These are phyloP conservation scores for Yponomeuta plumbellus DNA, from an alignment of 2,888 invertebrate genomes.

Conservation along the genomic window DNA sequence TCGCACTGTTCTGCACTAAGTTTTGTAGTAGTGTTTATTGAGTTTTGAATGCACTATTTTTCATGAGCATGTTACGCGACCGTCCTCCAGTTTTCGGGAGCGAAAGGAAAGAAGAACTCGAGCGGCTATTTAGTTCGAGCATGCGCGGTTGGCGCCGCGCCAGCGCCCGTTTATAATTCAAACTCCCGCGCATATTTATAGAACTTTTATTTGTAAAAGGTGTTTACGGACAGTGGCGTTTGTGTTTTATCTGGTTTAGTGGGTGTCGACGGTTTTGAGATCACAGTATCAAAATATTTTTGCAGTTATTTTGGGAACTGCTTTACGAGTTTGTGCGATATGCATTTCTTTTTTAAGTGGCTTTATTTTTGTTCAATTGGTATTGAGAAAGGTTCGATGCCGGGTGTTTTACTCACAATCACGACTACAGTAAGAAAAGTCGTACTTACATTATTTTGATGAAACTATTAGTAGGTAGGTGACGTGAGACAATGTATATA, in stretches of 20 bases:
- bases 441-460: not conserved
- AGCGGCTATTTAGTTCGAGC: conserved; percentile 60
- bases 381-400: no score
- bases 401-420: not conserved
- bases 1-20: conserved; percentile 29
- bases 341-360: not conserved
- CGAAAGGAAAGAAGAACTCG: conserved; percentile 61
- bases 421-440: not conserved
- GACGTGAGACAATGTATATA: no score
- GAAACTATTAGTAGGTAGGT: no score
- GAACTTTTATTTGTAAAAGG: conserved; percentile 63
- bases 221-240: conserved; percentile 53
- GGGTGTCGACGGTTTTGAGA: conserved; percentile 9
- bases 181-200: conserved; percentile 68
- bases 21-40: conserved; percentile 29
- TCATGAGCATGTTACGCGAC: conserved; percentile 52
- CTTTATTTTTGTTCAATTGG: no score
- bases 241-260: conserved; percentile 32
- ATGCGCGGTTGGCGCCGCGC: conserved; percentile 60
- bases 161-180: conserved; percentile 64
- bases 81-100: conserved; percentile 43
- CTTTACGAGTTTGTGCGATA: not conserved
- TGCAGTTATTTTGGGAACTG: not conserved
- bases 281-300: conserved; percentile 11
- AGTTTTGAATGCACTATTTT: conserved; percentile 30